Percentiles rank a stretch among this genome's conserved stretches.
phyloP scores from a whole-genome alignment of 1,140 invertebrate species.

The Lysiphlebus fabarum region DNA sequence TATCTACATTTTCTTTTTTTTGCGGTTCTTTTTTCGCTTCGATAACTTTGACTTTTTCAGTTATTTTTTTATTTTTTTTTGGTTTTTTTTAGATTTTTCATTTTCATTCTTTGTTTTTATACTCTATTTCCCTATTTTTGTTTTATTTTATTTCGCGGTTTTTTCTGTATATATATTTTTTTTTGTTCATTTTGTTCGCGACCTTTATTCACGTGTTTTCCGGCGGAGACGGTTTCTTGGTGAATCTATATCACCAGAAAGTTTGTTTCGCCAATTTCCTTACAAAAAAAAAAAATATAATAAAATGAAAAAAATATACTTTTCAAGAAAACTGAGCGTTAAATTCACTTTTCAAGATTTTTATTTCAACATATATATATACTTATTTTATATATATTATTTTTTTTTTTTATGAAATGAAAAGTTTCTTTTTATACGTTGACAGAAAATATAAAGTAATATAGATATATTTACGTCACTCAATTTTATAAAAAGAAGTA shows the following conservation, averaged over 20 bases:
- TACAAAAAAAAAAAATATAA: neutral
- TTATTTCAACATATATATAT: no score
- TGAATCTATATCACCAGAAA: slow-evolving; percentile 20
- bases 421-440: no score
- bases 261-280: slow-evolving; percentile 6
- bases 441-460: no score
- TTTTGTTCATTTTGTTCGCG: slow-evolving; percentile 24
- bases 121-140: slow-evolving; percentile 9
- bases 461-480: no score
- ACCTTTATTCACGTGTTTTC: slow-evolving; percentile 41
- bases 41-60: slow-evolving; percentile 8
- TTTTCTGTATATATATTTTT: neutral
- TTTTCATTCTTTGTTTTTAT: slow-evolving; percentile 3
- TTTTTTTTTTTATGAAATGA: no score
- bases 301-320: no score
- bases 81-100: slow-evolving; percentile 3
- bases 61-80: slow-evolving; percentile 3
- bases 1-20: neutral
- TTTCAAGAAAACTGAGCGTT: no score
- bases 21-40: slow-evolving; percentile 5
- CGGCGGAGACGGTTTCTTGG: slow-evolving; percentile 27
- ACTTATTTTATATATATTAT: no score
- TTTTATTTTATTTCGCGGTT: slow-evolving; percentile 4
- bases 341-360: no score
- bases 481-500: no score